Conservation (phyloP, 2,113 vertebrate genomes). For the Calypte anna region DNA sequence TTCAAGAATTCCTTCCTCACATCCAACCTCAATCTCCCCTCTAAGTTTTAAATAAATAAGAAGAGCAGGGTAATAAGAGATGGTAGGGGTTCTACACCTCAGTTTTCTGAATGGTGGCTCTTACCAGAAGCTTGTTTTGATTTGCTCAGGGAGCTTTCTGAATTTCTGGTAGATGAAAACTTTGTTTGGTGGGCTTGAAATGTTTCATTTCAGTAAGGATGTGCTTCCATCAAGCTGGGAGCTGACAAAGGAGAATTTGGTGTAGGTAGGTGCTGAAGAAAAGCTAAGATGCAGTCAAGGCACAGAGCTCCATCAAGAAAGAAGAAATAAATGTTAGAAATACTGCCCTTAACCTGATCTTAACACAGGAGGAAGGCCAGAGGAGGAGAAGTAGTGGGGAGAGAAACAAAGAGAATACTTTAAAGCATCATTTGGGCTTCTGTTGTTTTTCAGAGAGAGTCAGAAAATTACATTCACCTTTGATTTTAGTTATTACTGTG, state of each 20-base stretch:
- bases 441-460: background rate
- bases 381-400: background rate
- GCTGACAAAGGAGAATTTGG: background rate
- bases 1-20: too few relatives aligned
- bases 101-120: background rate
- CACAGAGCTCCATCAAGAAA: background rate
- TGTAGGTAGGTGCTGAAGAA: background rate
- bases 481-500: background rate
- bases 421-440: background rate
- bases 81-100: background rate
- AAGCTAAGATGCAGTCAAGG: background rate
- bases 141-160: background rate
- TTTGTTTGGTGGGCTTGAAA: rapidly evolving
- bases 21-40: too few relatives aligned
- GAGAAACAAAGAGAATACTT: background rate
- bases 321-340: background rate
- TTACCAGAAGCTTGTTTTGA: background rate
- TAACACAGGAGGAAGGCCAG: background rate
- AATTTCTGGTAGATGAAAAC: rapidly evolving
- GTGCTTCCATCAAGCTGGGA: too few relatives aligned
- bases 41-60: too few relatives aligned
- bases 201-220: background rate
- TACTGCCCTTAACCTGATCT: background rate
- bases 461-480: background rate
- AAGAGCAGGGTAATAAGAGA: background rate